Conservation (phyloP, 1,140 invertebrate genomes). For the Samia ricini region DNA sequence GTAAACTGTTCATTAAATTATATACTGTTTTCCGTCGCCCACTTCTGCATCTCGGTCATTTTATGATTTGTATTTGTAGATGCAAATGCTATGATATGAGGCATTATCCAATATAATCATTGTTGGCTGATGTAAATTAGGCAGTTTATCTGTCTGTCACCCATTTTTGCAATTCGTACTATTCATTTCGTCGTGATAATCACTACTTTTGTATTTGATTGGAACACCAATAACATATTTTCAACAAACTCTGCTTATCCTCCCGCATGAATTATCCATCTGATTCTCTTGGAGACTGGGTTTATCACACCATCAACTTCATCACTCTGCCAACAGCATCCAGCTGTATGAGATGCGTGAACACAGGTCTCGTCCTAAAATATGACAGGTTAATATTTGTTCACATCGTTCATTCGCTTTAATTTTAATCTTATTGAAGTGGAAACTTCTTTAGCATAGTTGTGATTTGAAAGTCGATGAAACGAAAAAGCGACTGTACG, state of each 20-base stretch:
- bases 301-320: conserved; percentile 16
- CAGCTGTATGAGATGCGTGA: conserved; percentile 20
- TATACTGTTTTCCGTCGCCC: conserved; percentile 18
- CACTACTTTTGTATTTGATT: conserved; percentile 22
- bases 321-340: conserved; percentile 15
- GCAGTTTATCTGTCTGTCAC: conserved; percentile 1
- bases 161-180: conserved; percentile 11
- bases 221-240: conserved; percentile 20
- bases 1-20: conserved; percentile 12
- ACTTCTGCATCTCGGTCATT: conserved; percentile 18
- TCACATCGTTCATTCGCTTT: neutral
- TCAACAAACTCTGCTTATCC: conserved; percentile 15
- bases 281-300: conserved; percentile 21
- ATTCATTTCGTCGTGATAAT: conserved; percentile 17
- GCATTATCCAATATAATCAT: conserved; percentile 12
- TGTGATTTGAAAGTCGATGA: too few species aligned
- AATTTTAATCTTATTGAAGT: too few species aligned
- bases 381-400: neutral
- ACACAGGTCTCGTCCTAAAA: conserved; percentile 22
- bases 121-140: conserved; percentile 12
- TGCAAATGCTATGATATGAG: conserved; percentile 9
- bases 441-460: too few species aligned
- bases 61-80: conserved; percentile 10
- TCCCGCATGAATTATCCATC: conserved; percentile 23
- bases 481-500: too few species aligned